Evolutionary conservation across 2,888 invertebrate species (phyloP), one percentile per base, ranked within the genome.

Genomic region (Amiota communis): DNA sequence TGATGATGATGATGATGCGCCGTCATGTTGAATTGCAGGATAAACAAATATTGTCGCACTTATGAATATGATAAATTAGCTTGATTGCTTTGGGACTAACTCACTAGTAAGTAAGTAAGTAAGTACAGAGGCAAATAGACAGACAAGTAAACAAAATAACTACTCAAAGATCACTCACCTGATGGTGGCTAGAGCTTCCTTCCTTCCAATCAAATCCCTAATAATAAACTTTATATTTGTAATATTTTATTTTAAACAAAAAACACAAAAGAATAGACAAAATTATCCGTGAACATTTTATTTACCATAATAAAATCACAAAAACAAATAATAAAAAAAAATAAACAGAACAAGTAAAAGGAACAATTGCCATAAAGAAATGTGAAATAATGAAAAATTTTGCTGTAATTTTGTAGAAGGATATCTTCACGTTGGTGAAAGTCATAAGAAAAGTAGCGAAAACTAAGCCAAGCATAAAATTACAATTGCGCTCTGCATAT

Each of bases 401-500:
- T 36, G 36, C 6, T 36, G 36, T 36, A n/a, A 4, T 23, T 1
- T 23, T 2, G 8, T 36, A 36, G 36, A 36, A 36, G 36, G 36
- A 36, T 36, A 4, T 36, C 36, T 36, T 36, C 36, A 36, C 6
- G 36, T 36, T 36, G 36, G 36, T 36, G 36, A 36, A 36, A 36
- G 59, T 59, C 17, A 20, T 15, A 15, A 20, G 15, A 59, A 59
- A 59, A n/a, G 59, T 59, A 59, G 17, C 51, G 51, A 72, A 74
- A 71, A 49, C 49, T 73, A 65, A 75, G 74, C 76, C 72, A 61
- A 77, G 82, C 80, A 86, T 79, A 76, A 81, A 77, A 86, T 84
- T 86, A 80, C 86, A 78, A 83, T 82, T 82, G 75, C 51, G 67
- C 75, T 77, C 81, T 83, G 83, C 83, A 83, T 83, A 83, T 82